A percentile compares a stretch with the other conserved stretches of the same genome.
Evolutionary conservation across 2,113 vertebrate genomes (phyloP).

Genomic region (Scomber colias): DNA sequence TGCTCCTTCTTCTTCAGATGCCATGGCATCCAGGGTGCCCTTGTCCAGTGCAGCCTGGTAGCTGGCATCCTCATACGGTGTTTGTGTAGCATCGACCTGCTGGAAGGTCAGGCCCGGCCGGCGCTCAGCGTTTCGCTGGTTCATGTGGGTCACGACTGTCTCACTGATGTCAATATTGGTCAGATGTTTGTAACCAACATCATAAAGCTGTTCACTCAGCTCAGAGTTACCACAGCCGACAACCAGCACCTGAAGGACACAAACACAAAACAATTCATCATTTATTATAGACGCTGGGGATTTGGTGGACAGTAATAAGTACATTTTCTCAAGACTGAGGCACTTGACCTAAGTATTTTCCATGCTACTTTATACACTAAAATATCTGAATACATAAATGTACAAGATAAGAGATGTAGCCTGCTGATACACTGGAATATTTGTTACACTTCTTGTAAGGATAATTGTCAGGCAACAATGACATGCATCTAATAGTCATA

Average conservation of each 20-base stretch:
- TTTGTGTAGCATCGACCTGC: slow-evolving; percentile 91
- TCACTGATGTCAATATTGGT: slow-evolving; percentile 95
- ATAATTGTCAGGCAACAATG: not conserved
- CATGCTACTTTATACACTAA: too few relatives aligned
- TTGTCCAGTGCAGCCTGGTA: slow-evolving; percentile 95
- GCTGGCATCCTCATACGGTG: slow-evolving; percentile 86
- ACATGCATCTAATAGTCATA: not conserved
- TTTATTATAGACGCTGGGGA: not conserved
- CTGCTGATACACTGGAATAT: too few relatives aligned
- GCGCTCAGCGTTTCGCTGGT: slow-evolving; percentile 84
- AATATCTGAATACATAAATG: too few relatives aligned
- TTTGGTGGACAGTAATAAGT: not conserved
- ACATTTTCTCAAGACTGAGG: not conserved
- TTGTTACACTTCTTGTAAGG: too few relatives aligned
- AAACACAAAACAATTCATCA: not conserved
- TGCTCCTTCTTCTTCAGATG: slow-evolving; percentile 84
- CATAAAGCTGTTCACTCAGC: slow-evolving; percentile 95
- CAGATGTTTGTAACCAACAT: slow-evolving; percentile 90
- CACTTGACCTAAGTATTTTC: too few relatives aligned
- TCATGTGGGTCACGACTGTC: slow-evolving; percentile 91
- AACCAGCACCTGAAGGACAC: slow-evolving; percentile 89
- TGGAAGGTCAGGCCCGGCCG: slow-evolving; percentile 90
- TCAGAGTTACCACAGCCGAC: slow-evolving; percentile 98
- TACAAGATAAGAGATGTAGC: too few relatives aligned
- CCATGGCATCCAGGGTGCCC: slow-evolving; percentile 94